Evolutionary conservation across 1,140 invertebrate genomes (phyloP), one percentile per base, ranked within the genome.

Genomic region (Zelostemma sp.): DNA sequence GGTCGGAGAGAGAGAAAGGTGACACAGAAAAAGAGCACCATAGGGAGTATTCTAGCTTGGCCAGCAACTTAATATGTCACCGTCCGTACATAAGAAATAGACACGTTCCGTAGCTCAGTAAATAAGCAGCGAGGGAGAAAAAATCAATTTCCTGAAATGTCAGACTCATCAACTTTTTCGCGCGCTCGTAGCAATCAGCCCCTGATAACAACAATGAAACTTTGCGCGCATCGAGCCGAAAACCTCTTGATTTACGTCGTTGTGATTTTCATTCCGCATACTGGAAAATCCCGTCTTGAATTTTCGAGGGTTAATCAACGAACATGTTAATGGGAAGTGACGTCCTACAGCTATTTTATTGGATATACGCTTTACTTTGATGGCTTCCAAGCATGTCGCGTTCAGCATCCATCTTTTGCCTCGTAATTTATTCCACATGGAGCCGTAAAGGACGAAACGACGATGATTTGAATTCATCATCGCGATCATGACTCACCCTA

Each of bases 41-140:
- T 17, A 12, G 41, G 53, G 25, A 57, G 55, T 45, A 70, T 61
- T 65, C 45, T 35, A 57, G 61, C 57, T 57, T 21, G 53, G 15
- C 47, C 64, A 57, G 51, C 55, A 61, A 64, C 61, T 61, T 65
- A 57, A 64, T 63, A 64, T 56, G 57, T 58, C 48, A 59, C 12
- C 31, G 17, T 53, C 16, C 15, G 48, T 43, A 48, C 41, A 16
- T 47, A 46, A 48, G 38, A 38, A 21, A 57, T 21, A 38, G 28
- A 46, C 16, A 65, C 28, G 33, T n/a, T 46, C 19, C 17, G 41
- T 43, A 6, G 14, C 41, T 18, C 14, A 12, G 17, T 43, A 43
- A 43, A 43, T 43, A n/a, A 9, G 6, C 2, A 9, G 33, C 33
- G 21, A 25, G 16, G 25, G 12, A 12, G n/a, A 55, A 17, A 62